Evolutionary conservation across 92 coral and sea anemone genomes (phyloP).

Genomic region (Phenganax marumi): DNA sequence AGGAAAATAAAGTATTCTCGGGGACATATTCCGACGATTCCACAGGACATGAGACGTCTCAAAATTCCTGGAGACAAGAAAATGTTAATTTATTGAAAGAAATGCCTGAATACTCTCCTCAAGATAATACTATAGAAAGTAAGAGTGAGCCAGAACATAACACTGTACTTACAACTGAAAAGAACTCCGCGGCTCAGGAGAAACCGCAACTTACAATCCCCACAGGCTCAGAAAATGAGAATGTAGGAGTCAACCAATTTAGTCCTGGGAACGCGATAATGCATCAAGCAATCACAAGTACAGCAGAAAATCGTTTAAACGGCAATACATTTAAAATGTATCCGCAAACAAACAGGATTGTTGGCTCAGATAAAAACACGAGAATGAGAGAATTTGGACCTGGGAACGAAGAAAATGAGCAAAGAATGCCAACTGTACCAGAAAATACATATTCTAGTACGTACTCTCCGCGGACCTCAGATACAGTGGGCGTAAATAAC

Average conservation of each 20-base stretch:
- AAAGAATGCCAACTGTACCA: background rate
- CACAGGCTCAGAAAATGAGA: constrained; percentile 11
- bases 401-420: background rate
- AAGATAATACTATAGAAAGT: constrained; percentile 35
- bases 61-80: constrained; percentile 1
- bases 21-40: constrained; percentile 23
- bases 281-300: too few relatives aligned
- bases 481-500: constrained; percentile 3
- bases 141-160: constrained; percentile 3
- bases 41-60: constrained; percentile 7
- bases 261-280: background rate
- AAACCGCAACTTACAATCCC: background rate
- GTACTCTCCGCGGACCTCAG: constrained; percentile 10
- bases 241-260: background rate
- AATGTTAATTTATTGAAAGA: constrained; percentile 10
- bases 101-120: constrained; percentile 13
- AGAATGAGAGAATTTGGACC: background rate
- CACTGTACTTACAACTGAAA: constrained; percentile 2
- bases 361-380: background rate
- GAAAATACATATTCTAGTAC: background rate
- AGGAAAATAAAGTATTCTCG: constrained; percentile 8
- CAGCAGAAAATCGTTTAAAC: too few relatives aligned
- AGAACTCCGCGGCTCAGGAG: background rate
- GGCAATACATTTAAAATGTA: background rate
- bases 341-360: background rate